Percentiles rank a stretch among this genome's conserved stretches.
Conservation (phyloP, 2,113 vertebrate species). For the Chaenocephalus aceratus region DNA sequence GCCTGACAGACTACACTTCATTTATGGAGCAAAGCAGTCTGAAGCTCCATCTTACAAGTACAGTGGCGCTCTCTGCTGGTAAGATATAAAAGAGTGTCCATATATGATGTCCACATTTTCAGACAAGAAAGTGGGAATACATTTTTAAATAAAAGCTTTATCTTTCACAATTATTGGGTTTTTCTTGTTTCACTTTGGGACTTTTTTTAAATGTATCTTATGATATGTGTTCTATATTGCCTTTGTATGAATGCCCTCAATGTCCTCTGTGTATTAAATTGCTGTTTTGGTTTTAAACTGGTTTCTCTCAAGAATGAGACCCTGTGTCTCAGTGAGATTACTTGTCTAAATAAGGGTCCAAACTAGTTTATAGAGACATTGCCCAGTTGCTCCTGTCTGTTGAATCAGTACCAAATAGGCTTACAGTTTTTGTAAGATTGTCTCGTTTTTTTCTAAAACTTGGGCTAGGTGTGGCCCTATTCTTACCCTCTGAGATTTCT, state of each 20-base stretch:
- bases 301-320: background rate
- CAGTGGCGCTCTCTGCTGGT: conserved; percentile 67
- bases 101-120: background rate
- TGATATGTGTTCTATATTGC: background rate
- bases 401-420: background rate
- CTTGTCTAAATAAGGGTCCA: background rate
- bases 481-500: background rate
- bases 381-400: background rate
- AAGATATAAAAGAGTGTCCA: background rate
- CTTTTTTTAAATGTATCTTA: background rate
- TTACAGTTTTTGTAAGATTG: background rate
- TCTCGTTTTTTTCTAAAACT: background rate
- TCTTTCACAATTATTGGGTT: background rate
- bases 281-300: background rate
- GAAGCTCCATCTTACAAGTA: background rate
- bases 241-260: background rate
- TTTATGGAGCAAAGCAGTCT: background rate
- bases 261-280: background rate
- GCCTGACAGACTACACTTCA: conserved; percentile 20
- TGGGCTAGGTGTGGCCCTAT: background rate
- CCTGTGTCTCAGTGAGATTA: background rate
- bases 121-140: background rate
- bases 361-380: background rate
- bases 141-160: background rate
- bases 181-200: background rate